Base-by-base conservation (phyloP, 2,113 vertebrate genomes). In the Mormyrus lacerda region DNA sequence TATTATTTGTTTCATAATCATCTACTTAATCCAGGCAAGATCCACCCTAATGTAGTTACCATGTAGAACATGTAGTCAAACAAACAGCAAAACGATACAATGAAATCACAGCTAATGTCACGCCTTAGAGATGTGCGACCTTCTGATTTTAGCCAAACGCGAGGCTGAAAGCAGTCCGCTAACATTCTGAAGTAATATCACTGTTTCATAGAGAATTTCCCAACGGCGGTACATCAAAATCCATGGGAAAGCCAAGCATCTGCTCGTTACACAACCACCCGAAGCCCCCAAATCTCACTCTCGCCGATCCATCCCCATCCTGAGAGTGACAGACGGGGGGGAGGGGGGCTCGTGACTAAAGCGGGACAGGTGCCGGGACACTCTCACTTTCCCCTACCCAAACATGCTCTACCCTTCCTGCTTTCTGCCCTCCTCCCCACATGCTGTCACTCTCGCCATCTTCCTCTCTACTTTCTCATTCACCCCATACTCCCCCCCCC, bases 391-490 rank as follows among this genome's bases (percentile, higher is more conserved):
- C 87, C 61, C 51, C 51, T 76, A 61, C 79, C 11, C 50, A 42
- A 53, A 89, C 48, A 84, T 61, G 65, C 44, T n/a, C 55, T 47
- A n/a, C 50, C 84, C 85, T 89, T 85, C 55, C 73, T 51, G 39
- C 48, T 83, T 53, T 48, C 31, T 42, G 45, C 61, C 88, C 90
- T 88, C 89, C 83, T 50, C 42, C 84, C 47, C 79, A 45, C 90
- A 84, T 55, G 88, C 89, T 89, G n/a, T 88, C 83, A 79, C 27
- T 15, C 85, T 31, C 4, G 2, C 8, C 48, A 17, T 86, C 90
- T 48, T 85, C 5, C 83, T 89, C 91, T 53, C 87, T 88, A 88
- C 88, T 65, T 91, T 89, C 65, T 88, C 89, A 91, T 90, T 93
- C 91, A 85, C 79, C 84, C 47, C 79, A 53, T 89, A 44, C 91